phyloP scores from a whole-genome alignment of 2,797 vertebrate genomes.

The Falco naumanni region DNA sequence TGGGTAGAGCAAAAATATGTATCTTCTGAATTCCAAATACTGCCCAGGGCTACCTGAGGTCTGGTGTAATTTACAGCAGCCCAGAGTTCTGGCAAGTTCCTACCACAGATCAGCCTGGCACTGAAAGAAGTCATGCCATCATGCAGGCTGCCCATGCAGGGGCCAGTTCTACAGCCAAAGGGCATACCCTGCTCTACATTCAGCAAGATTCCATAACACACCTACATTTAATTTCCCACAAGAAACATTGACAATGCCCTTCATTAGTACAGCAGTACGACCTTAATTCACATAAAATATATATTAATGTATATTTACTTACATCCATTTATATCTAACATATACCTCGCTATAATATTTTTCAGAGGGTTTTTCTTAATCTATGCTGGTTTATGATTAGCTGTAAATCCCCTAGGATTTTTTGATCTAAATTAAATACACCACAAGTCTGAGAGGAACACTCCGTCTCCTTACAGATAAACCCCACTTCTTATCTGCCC shows the following conservation, averaged over 20 bases:
- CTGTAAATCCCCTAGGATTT: constrained; percentile 50
- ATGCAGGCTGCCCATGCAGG: not conserved
- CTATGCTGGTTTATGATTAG: constrained; percentile 15
- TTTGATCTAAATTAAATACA: constrained; percentile 57
- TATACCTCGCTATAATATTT: not conserved
- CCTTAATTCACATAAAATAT: constrained; percentile 20
- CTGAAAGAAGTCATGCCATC: not conserved
- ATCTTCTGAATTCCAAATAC: not conserved
- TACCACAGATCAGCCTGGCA: not conserved
- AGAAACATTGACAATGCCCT: not conserved
- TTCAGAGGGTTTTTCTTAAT: not conserved
- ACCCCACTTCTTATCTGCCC: constrained; percentile 56
- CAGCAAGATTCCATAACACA: not conserved
- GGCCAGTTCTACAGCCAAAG: not conserved
- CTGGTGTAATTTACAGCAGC: not conserved
- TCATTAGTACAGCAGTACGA: not conserved
- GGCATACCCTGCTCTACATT: not conserved
- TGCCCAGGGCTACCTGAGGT: not conserved
- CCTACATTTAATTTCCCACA: not conserved
- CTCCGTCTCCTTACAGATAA: constrained; percentile 35
- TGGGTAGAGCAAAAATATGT: not conserved
- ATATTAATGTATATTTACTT: not conserved
- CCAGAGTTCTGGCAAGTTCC: not conserved
- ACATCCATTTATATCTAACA: constrained; percentile 11
- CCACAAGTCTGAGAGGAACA: constrained; percentile 25